Evolutionary conservation across 2,113 vertebrate species (phyloP).

Genomic region (Peromyscus maniculatus): DNA sequence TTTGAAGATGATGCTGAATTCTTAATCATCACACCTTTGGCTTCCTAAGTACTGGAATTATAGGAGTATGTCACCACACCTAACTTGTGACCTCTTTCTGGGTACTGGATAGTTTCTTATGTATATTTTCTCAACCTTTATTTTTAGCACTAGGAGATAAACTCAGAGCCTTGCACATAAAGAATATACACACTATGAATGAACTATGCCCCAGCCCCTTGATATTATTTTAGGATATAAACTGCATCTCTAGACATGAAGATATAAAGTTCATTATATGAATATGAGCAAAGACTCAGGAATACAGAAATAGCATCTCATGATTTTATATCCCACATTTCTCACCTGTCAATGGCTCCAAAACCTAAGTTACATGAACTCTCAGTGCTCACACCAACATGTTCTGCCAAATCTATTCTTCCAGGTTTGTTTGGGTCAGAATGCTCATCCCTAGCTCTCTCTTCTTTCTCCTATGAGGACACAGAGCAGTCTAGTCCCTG

Average conservation of each 20-base stretch:
- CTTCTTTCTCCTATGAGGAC: background rate
- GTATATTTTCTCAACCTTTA: conserved; percentile 1
- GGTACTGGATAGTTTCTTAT: background rate
- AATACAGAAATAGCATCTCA: background rate
- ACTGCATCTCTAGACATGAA: background rate
- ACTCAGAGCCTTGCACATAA: background rate
- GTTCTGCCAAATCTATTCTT: background rate
- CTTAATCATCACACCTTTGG: background rate
- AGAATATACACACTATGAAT: background rate
- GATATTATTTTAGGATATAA: conserved; percentile 38
- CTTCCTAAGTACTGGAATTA: background rate
- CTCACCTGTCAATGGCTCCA: background rate
- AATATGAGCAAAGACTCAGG: conserved; percentile 24
- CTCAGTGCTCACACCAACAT: background rate
- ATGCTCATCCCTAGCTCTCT: background rate
- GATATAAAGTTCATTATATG: background rate
- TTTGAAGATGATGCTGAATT: background rate
- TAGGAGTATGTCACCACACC: background rate
- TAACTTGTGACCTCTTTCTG: background rate
- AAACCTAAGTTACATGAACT: background rate
- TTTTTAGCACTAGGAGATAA: background rate
- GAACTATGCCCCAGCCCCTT: background rate
- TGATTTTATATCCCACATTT: conserved; percentile 34
- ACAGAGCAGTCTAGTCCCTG: background rate
- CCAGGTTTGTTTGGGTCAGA: background rate